Conservation (phyloP, 2,113 vertebrate genomes). For the Cyrtonyx montezumae region DNA sequence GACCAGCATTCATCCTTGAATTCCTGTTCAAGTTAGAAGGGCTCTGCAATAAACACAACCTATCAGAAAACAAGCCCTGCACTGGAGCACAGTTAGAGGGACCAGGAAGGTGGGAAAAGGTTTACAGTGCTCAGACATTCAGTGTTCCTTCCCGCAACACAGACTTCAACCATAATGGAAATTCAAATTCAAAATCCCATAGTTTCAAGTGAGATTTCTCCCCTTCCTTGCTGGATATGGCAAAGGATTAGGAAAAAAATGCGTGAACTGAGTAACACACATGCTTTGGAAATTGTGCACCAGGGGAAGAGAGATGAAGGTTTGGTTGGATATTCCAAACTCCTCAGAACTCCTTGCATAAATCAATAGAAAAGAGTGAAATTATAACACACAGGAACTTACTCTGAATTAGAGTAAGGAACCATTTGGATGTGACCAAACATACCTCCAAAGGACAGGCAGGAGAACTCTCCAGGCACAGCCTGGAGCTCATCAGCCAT, state of each 20-base stretch:
- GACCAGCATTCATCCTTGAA: accelerated
- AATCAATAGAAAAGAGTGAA: background rate
- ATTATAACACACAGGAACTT: background rate
- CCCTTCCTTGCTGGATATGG: background rate
- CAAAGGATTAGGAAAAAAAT: background rate
- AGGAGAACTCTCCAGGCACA: background rate
- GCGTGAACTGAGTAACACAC: background rate
- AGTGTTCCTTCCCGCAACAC: background rate
- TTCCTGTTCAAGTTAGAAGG: background rate
- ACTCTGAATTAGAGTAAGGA: background rate
- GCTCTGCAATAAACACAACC: background rate
- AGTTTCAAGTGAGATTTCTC: background rate
- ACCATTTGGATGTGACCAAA: background rate
- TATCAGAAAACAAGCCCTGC: background rate
- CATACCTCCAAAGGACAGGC: background rate
- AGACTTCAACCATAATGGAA: background rate
- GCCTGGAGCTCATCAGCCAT: accelerated
- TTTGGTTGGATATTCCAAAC: background rate
- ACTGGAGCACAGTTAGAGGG: background rate
- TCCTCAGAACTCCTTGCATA: background rate
- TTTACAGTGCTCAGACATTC: background rate
- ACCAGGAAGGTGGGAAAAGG: background rate
- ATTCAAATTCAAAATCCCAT: background rate
- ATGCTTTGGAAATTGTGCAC: background rate
- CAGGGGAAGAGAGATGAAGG: background rate